Conservation (phyloP, 2,113 vertebrate genomes). For the Eclectus roratus region DNA sequence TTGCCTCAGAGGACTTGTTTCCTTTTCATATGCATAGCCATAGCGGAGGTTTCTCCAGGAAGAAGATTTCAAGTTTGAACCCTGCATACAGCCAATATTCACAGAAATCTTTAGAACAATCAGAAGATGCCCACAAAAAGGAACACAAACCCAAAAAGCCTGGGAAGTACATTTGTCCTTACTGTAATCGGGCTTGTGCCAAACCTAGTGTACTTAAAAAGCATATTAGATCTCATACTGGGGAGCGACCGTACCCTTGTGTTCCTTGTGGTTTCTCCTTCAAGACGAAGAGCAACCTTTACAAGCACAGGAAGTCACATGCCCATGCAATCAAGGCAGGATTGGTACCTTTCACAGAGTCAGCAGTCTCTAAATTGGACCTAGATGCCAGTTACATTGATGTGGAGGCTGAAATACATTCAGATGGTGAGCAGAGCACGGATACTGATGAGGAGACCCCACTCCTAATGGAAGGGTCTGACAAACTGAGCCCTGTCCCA, state of each 20-base stretch:
- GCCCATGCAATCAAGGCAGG: slow-evolving; percentile 99
- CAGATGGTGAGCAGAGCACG: slow-evolving; percentile 95
- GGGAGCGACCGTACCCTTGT: slow-evolving; percentile 95
- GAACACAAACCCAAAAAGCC: slow-evolving; percentile 98
- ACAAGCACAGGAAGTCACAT: slow-evolving; percentile 98
- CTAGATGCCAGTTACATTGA: slow-evolving; percentile 86
- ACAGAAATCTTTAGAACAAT: slow-evolving; percentile 86
- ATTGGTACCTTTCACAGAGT: slow-evolving; percentile 92
- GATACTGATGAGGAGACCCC: slow-evolving; percentile 94
- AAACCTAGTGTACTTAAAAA: slow-evolving; percentile 99
- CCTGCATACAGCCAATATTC: slow-evolving; percentile 90
- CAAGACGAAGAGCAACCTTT: slow-evolving; percentile 99
- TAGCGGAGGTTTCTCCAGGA: slow-evolving; percentile 83
- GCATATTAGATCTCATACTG: slow-evolving; percentile 97
- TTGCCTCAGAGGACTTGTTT: slow-evolving; percentile 90
- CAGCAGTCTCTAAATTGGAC: slow-evolving; percentile 84
- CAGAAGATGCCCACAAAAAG: slow-evolving; percentile 92
- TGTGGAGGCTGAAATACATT: slow-evolving; percentile 92
- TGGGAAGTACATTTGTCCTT: slow-evolving; percentile 97
- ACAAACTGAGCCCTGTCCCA: slow-evolving; percentile 83
- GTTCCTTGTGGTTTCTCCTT: slow-evolving; percentile 97
- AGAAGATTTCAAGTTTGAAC: slow-evolving; percentile 90
- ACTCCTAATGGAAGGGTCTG: slow-evolving; percentile 78
- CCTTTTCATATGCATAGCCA: slow-evolving; percentile 87
- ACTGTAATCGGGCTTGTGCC: slow-evolving; percentile 95